These are phyloP conservation scores for Mobula birostris DNA, from an alignment of 2,113 vertebrate genomes.

Conservation along the genomic window DNA sequence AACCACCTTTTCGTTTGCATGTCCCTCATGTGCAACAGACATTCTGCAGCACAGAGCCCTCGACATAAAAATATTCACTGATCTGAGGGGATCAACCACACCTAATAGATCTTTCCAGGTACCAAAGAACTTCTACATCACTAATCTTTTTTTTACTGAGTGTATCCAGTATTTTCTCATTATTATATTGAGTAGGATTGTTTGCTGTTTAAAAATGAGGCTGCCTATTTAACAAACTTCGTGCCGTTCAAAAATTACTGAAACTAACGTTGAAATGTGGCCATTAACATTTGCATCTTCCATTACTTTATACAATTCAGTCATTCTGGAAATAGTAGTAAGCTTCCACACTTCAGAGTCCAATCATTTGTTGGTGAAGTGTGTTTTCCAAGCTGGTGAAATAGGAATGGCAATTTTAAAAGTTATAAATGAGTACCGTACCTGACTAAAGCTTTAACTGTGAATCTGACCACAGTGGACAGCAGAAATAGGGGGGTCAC, in stretches of 20 bases:
- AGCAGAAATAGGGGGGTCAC: slow-evolving; percentile 92
- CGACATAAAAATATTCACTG: too few species aligned
- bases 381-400: not conserved
- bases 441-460: slow-evolving; percentile 92
- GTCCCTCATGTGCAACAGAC: not conserved
- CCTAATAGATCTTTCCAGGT: not conserved
- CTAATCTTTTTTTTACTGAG: not conserved
- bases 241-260: not conserved
- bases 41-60: too few species aligned
- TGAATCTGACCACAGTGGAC: slow-evolving; percentile 90
- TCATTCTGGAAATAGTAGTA: not conserved
- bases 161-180: too few species aligned
- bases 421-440: slow-evolving; percentile 44
- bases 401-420: not conserved
- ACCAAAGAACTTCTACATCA: not conserved
- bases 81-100: too few species aligned
- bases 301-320: not conserved
- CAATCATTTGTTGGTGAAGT: not conserved
- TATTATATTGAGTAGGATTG: not conserved
- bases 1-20: not conserved
- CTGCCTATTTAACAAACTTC: not conserved
- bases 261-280: not conserved
- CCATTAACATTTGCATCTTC: not conserved
- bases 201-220: not conserved
- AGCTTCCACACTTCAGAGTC: not conserved